Conservation (phyloP, 2,113 vertebrate species). For the Caranx melampygus region DNA sequence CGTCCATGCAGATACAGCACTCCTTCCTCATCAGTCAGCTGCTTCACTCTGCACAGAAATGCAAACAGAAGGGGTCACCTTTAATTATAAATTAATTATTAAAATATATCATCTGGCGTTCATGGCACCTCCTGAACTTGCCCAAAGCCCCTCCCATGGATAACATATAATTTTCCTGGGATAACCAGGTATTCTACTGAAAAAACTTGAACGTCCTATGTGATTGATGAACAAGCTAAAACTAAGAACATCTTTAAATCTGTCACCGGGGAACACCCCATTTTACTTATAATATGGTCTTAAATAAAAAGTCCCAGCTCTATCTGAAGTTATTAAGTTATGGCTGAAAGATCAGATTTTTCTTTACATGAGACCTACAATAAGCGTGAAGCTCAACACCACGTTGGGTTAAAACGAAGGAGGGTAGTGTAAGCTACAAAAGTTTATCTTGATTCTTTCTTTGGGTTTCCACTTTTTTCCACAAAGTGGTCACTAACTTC, state of each 20-base stretch:
- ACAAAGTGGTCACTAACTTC: neutral
- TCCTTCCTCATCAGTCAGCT: constrained; percentile 97
- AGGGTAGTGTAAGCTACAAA: neutral
- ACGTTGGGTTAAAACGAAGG: neutral
- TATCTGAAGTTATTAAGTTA: neutral
- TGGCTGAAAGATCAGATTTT: neutral
- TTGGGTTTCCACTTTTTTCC: neutral
- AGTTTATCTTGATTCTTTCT: neutral
- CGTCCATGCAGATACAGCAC: constrained; percentile 99
- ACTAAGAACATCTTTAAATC: neutral
- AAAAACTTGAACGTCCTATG: neutral
- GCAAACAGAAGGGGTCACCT: neutral
- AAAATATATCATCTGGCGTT: too few species aligned
- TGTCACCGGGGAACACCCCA: neutral
- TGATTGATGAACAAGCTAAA: neutral
- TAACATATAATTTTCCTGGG: neutral
- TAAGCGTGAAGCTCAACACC: neutral
- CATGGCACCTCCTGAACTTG: neutral
- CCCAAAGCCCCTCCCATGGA: neutral
- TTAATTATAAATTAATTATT: too few species aligned
- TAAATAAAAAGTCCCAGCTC: neutral
- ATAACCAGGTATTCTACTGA: neutral
- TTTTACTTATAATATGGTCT: neutral
- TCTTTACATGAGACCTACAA: too few species aligned
- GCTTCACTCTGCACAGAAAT: constrained; percentile 88